phyloP scores from a whole-genome alignment of 1,140 invertebrate genomes.

The Tachypleus tridentatus region DNA sequence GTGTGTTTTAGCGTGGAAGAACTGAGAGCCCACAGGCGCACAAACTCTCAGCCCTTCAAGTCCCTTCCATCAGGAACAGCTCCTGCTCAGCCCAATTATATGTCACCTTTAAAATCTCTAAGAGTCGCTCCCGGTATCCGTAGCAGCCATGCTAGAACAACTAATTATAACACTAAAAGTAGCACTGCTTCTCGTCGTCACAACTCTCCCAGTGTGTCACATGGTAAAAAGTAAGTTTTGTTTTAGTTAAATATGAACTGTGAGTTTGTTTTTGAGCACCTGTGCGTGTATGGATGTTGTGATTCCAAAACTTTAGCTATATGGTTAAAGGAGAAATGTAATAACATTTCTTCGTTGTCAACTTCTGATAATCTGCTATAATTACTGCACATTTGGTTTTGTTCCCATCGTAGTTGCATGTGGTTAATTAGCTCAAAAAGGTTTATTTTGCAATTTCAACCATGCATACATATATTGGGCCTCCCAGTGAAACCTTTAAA shows the following conservation, averaged over 20 bases:
- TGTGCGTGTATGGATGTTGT: no score
- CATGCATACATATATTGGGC: no score
- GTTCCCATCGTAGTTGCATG: no score
- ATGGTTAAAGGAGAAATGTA: no score
- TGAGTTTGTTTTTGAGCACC: no score
- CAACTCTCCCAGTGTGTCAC: constrained; percentile 1
- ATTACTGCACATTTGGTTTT: no score
- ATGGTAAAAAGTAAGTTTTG: constrained; percentile 8
- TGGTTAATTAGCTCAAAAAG: no score
- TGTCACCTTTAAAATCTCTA: constrained; percentile 14
- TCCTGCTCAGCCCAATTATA: constrained; percentile 11
- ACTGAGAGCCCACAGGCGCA: constrained; percentile 13
- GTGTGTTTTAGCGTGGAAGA: constrained; percentile 8
- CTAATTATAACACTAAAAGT: not conserved
- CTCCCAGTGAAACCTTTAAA: no score
- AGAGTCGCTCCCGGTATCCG: constrained; percentile 4
- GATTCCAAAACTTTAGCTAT: no score
- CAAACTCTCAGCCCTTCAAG: constrained; percentile 16
- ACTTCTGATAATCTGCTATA: no score
- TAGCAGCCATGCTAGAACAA: not conserved
- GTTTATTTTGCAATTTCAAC: no score
- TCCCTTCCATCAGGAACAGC: constrained; percentile 4
- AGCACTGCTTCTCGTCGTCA: constrained; percentile 6
- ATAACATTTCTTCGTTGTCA: no score
- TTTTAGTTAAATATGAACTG: not conserved